phyloP scores from a whole-genome alignment of 2,113 vertebrate species.

The Arvicanthis niloticus region DNA sequence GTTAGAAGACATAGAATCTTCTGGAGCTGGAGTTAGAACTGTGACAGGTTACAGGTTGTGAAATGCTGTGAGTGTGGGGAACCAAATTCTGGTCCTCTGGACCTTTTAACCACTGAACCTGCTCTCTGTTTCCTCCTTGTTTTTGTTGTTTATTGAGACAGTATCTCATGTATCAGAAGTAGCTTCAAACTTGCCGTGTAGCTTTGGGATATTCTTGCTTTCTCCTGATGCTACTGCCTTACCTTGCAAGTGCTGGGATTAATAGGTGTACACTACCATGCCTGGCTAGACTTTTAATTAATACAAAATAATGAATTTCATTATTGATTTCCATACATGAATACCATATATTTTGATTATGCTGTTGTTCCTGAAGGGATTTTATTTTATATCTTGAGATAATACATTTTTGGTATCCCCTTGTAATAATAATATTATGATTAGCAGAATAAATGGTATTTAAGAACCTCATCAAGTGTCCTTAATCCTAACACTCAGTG shows the following conservation, averaged over 20 bases:
- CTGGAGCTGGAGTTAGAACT: not conserved
- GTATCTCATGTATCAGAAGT: not conserved
- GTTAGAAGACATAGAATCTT: not conserved
- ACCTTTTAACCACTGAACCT: not conserved
- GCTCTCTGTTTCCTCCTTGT: not conserved
- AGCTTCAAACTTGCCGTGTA: not conserved
- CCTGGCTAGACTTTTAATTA: not conserved
- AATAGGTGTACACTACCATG: not conserved
- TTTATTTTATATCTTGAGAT: constrained; percentile 21
- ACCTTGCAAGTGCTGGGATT: not conserved
- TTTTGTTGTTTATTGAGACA: not conserved
- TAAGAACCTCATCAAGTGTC: not conserved
- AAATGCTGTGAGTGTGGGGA: not conserved
- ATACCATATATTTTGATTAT: not conserved
- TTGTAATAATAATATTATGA: constrained; percentile 46
- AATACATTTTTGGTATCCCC: not conserved
- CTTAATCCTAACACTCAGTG: not conserved
- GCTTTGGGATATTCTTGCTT: not conserved
- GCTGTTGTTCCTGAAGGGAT: not conserved
- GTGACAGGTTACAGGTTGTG: not conserved
- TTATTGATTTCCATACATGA: not conserved
- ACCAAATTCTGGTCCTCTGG: not conserved
- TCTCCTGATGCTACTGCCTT: not conserved
- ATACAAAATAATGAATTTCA: not conserved
- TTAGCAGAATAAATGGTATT: not conserved